These are phyloP conservation scores for Melanotaenia nigrans DNA, from an alignment of 2,797 vertebrate species.

Conservation along the genomic window DNA sequence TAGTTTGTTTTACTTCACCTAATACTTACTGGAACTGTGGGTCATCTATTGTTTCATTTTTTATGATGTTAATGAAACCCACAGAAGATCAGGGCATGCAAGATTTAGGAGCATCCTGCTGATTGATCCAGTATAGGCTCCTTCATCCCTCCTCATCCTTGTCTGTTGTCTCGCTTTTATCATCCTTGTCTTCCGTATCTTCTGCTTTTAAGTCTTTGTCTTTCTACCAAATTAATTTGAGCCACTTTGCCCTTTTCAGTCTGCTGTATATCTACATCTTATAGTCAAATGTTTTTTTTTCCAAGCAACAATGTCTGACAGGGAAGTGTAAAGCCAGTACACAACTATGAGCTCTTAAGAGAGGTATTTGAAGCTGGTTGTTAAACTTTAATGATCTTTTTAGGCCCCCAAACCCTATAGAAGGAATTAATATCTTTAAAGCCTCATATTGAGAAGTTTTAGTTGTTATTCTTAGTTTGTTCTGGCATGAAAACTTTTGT, in stretches of 20 bases:
- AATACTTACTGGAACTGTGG: background rate
- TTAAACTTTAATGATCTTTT: background rate
- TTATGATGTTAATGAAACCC: conserved; percentile 27
- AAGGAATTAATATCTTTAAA: background rate
- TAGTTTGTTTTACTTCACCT: background rate
- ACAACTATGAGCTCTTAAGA: background rate
- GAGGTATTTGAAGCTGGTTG: background rate
- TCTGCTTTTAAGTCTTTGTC: background rate
- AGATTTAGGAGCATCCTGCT: conserved; percentile 47
- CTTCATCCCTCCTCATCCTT: conserved; percentile 44
- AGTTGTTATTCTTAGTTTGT: too few species aligned
- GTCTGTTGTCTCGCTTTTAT: conserved; percentile 44
- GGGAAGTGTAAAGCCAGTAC: background rate
- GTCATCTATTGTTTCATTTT: background rate
- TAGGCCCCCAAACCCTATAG: background rate
- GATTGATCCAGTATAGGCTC: conserved; percentile 45
- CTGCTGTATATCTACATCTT: background rate
- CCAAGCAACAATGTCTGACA: background rate
- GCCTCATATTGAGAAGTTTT: too few species aligned
- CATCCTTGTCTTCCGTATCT: conserved; percentile 18
- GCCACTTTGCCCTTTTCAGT: background rate
- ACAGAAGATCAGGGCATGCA: conserved; percentile 31
- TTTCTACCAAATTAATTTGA: background rate
- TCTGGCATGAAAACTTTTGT: background rate
- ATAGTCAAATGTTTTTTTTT: background rate